Base-by-base conservation (phyloP, 2,888 invertebrate genomes). In the Synanthedon myopaeformis region DNA sequence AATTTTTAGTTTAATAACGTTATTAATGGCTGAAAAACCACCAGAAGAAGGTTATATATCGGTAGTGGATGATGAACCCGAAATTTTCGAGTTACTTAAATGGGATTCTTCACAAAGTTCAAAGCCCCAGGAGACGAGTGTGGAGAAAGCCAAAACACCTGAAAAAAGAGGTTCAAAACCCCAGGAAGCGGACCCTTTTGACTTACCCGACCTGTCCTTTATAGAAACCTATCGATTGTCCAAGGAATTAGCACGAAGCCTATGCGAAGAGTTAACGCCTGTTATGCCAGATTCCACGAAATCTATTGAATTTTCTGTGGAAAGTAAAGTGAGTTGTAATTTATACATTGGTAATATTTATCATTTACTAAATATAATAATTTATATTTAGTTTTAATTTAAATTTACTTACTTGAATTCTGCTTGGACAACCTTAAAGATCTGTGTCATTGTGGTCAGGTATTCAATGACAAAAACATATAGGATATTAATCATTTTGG, bases 11-110 rank as follows among this genome's bases (percentile, higher is more conserved):
- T 35, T 35, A 35, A 23, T 23, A 23, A 23, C 23, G 5, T 23
- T 23, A 23, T 23, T 68, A 72, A 85, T 85, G 85, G 82, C 81
- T 59, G 84, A 83, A 60, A 85, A 85, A 66, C 85, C 83, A 60
- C 78, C 82, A 55, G 85, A 85, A 61, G 85, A 85, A 59, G 74
- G 79, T 53, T 85, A 85, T 61, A 85, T 85, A 72, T 85, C 85
- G 49, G 85, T 85, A 53, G 85, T 85, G 53, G 85, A 85, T 52
- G 85, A 85, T 52, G 85, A 85, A 54, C 85, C 85, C 41, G 86
- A 84, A 59, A 79, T 85, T 64, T 82, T 85, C 53, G 82, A 85
- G 62, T 66, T 85, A 57, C 64, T 85, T n/a, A 85, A 85, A 63
- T 85, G 85, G 85, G 85, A 85, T 67, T 70, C 82, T 49, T 78